These are phyloP conservation scores for Cygnus buccinator DNA, from an alignment of 2,113 vertebrate species.

Conservation along the genomic window DNA sequence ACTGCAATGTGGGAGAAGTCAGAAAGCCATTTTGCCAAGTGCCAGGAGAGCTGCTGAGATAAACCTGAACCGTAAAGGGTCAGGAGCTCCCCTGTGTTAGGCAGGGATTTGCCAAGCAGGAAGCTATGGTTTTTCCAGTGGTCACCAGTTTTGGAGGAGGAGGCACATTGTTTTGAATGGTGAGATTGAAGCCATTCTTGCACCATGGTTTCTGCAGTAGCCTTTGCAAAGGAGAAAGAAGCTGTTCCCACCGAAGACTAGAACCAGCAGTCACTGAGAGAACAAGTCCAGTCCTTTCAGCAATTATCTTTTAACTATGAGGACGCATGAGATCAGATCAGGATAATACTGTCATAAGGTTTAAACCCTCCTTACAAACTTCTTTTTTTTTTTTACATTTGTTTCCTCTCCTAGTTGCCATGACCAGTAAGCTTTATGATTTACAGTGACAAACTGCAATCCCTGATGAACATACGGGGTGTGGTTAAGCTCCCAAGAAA, in stretches of 20 bases:
- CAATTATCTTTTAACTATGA: neutral
- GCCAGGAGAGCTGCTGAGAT: neutral
- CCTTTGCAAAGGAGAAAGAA: neutral
- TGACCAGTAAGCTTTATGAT: neutral
- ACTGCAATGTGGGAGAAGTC: neutral
- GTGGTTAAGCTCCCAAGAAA: neutral
- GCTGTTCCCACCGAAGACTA: neutral
- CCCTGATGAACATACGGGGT: neutral
- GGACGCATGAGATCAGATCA: neutral
- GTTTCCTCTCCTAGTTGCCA: neutral
- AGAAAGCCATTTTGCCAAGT: neutral
- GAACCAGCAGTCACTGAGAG: neutral
- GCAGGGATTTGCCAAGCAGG: neutral
- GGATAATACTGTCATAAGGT: neutral
- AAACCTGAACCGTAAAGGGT: neutral
- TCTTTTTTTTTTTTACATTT: neutral
- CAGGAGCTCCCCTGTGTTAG: neutral
- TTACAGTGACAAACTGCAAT: neutral
- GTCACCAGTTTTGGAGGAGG: neutral
- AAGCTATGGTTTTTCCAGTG: neutral
- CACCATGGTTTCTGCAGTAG: neutral
- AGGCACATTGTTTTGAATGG: neutral
- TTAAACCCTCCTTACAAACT: neutral
- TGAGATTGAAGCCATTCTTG: neutral
- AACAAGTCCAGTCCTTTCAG: neutral